Base-by-base conservation (phyloP, 2,113 vertebrate species). In the Tachysurus vachellii region DNA sequence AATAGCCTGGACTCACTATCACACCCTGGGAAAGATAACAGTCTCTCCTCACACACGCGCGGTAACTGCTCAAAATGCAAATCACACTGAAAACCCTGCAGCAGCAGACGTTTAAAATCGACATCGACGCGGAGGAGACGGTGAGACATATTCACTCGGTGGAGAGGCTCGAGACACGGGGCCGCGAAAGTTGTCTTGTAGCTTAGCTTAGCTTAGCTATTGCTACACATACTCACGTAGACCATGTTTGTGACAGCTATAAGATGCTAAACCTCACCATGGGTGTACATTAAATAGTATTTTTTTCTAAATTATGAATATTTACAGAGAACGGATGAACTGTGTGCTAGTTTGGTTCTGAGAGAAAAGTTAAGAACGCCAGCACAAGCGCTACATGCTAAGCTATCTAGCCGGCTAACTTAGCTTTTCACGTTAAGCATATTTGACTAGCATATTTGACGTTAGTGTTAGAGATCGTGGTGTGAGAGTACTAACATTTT, bases 71-170 rank as follows among this genome's bases (percentile, higher is more conserved):
- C 93, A 94, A 96, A 93, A 98, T 98, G 97, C 95, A 96, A 95
- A 96, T 98, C 93, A 99, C 97, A 6, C 91, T 99, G 93, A 98
- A 98, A 92, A 99, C 97, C 73, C 95, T 99, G 84, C 97, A 98
- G 89, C 97, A 99, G 92, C 97, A 97, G 93, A 97, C 97, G 84
- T 99, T 99, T 92, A 96, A 96, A 89, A 96, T 98, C 91, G 97
- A 97, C 90, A 97, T 98, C 88, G 96, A 97, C 86, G 95, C 94
- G 0, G 96, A 97, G 84, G 96, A 97, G 92, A 97, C 96, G 96
- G 96, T 97, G 82, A 91, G 92, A 84, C 50, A 36, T 0, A 4
- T 23, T 23, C 1, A 16, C 54, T 11, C 47, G 64, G 26, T 9
- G 16, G 26, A 19, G 5, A 28, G 44, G 61, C 82, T 83, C n/a